Evolutionary conservation across 2,113 vertebrate genomes (phyloP).

Genomic region (Lophochroa leadbeateri): DNA sequence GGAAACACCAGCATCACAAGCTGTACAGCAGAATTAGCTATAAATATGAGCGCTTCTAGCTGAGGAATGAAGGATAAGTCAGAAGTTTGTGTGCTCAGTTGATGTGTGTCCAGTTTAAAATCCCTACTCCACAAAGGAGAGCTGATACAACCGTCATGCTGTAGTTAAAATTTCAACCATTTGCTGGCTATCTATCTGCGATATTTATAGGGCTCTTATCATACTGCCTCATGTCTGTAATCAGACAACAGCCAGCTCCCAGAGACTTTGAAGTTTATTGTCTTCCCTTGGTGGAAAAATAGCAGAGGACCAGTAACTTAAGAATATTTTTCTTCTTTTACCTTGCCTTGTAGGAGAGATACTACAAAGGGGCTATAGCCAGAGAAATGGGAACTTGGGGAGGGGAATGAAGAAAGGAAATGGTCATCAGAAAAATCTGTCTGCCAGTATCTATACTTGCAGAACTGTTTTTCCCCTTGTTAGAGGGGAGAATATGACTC

Average conservation of each 20-base stretch:
- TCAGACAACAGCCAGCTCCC: background rate
- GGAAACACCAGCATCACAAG: background rate
- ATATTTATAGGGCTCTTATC: background rate
- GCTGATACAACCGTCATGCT: too few species aligned
- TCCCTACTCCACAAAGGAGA: rapidly evolving
- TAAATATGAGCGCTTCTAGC: background rate
- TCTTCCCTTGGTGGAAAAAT: background rate
- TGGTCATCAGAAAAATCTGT: slow-evolving; percentile 54
- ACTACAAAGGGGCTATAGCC: slow-evolving; percentile 27
- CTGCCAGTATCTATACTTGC: slow-evolving; percentile 52
- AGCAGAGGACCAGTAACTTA: background rate
- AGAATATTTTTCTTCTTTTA: background rate
- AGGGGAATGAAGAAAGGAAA: slow-evolving; percentile 33
- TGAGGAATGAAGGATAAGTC: background rate
- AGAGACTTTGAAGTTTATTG: background rate
- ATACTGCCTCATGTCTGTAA: background rate
- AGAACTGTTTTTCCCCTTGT: slow-evolving; percentile 57
- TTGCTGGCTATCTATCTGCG: background rate
- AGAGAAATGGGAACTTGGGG: background rate
- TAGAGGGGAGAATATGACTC: slow-evolving; percentile 61
- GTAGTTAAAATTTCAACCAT: background rate
- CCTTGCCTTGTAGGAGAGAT: slow-evolving; percentile 32
- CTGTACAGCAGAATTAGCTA: background rate
- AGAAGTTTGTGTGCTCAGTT: background rate
- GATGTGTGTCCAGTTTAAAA: background rate